These are phyloP conservation scores for Eristalis intricaria DNA, from an alignment of 2,888 invertebrate genomes.

Conservation along the genomic window DNA sequence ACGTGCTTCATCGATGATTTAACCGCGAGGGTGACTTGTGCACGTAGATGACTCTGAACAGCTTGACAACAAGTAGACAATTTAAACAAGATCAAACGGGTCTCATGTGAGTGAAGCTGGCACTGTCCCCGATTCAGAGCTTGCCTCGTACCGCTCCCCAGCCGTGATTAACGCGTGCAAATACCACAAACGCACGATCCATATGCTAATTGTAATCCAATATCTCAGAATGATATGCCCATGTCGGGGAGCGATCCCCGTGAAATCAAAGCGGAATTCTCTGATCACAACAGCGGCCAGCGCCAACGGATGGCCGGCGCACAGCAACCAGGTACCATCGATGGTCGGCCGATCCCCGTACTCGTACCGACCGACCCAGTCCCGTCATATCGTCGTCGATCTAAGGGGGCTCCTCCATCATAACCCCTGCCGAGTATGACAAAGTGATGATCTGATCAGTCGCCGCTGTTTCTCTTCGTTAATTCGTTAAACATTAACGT, in stretches of 20 bases:
- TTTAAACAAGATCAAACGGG: neutral
- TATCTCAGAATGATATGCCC: slow-evolving; percentile 61
- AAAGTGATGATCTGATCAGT: slow-evolving; percentile 75
- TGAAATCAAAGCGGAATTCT: slow-evolving; percentile 65
- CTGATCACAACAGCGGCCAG: slow-evolving; percentile 61
- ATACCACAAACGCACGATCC: slow-evolving; percentile 61
- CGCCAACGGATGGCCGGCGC: slow-evolving; percentile 6
- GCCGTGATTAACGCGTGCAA: slow-evolving; percentile 67
- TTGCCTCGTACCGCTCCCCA: slow-evolving; percentile 17
- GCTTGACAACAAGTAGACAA: slow-evolving; percentile 30
- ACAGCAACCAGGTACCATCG: slow-evolving; percentile 25
- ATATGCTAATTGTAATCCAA: slow-evolving; percentile 70
- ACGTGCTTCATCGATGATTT: neutral
- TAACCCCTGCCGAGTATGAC: slow-evolving; percentile 74
- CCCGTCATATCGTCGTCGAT: slow-evolving; percentile 70
- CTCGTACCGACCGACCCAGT: slow-evolving; percentile 39
- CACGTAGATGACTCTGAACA: slow-evolving; percentile 35
- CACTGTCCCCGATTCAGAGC: neutral
- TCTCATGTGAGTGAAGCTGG: slow-evolving; percentile 20
- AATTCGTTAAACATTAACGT: slow-evolving; percentile 74
- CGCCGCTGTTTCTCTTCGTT: slow-evolving; percentile 74
- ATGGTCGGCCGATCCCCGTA: slow-evolving; percentile 20
- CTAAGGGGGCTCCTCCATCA: slow-evolving; percentile 63
- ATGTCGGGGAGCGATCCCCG: slow-evolving; percentile 45
- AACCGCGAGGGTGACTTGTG: neutral